These are phyloP conservation scores for Ceratina calcarata DNA, from an alignment of 1,140 invertebrate species.

Conservation along the genomic window DNA sequence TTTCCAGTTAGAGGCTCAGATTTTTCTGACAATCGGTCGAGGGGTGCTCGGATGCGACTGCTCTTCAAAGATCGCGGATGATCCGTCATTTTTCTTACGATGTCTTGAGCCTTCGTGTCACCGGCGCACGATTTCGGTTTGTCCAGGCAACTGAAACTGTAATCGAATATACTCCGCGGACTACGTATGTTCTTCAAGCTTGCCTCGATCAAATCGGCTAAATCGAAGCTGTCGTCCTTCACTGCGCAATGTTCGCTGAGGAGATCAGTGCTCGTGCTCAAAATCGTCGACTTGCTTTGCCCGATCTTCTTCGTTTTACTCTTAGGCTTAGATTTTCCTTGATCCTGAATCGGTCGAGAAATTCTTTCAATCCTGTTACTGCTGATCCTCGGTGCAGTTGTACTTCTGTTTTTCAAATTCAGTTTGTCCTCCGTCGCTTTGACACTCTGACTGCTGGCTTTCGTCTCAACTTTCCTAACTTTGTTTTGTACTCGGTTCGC, in stretches of 20 bases:
- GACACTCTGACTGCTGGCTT: background rate
- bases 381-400: background rate
- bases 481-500: background rate
- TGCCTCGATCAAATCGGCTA: slow-evolving; percentile 56
- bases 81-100: background rate
- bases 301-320: slow-evolving; percentile 9
- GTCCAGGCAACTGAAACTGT: slow-evolving; percentile 41
- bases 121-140: slow-evolving; percentile 7
- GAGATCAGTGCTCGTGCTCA: slow-evolving; percentile 19
- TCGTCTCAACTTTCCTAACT: background rate
- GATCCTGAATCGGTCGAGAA: background rate
- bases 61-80: background rate
- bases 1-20: slow-evolving; percentile 37
- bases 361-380: background rate
- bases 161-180: slow-evolving; percentile 53
- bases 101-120: background rate
- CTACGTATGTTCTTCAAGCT: slow-evolving; percentile 53
- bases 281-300: slow-evolving; percentile 47
- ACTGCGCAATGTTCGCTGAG: background rate
- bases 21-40: slow-evolving; percentile 50
- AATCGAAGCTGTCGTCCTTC: slow-evolving; percentile 29
- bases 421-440: background rate
- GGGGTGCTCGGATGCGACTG: background rate
- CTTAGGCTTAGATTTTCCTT: background rate
- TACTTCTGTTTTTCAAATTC: background rate